Conservation (phyloP, 2,888 invertebrate species). For the Drosophila sordidula region DNA sequence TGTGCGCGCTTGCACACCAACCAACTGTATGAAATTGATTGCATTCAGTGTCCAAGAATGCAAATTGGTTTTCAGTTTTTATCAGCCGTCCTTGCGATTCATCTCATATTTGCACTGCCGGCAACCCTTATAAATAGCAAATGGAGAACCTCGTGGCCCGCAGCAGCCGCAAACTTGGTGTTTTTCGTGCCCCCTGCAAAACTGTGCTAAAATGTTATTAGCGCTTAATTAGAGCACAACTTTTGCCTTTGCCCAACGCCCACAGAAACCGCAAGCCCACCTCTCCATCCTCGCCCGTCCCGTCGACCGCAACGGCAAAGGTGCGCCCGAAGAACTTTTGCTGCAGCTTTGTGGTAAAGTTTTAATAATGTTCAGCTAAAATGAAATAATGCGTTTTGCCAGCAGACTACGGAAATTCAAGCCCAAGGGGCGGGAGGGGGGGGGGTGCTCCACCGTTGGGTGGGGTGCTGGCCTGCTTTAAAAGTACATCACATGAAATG, state of each 20-base stretch:
- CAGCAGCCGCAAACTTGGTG: constrained; percentile 23
- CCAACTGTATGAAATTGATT: constrained; percentile 24
- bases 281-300: constrained; percentile 6
- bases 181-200: constrained; percentile 39
- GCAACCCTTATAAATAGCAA: constrained; percentile 12
- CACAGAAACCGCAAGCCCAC: constrained; percentile 16
- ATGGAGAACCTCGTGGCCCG: neutral
- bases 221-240: constrained; percentile 76
- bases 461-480: constrained; percentile 15
- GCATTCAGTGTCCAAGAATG: constrained; percentile 15
- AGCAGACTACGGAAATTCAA: constrained; percentile 33
- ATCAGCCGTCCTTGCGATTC: constrained; percentile 23
- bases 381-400: constrained; percentile 73
- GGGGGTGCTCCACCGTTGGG: neutral
- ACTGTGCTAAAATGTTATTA: constrained; percentile 74
- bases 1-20: neutral
- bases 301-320: constrained; percentile 54
- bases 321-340: constrained; percentile 60
- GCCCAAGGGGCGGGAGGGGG: constrained; percentile 1
- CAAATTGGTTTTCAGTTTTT: constrained; percentile 39
- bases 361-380: constrained; percentile 76
- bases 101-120: constrained; percentile 49
- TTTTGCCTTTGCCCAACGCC: constrained; percentile 45
- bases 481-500: constrained; percentile 39
- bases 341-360: constrained; percentile 70